Conservation (phyloP, 2,113 vertebrate species). For the Malurus elegans region DNA sequence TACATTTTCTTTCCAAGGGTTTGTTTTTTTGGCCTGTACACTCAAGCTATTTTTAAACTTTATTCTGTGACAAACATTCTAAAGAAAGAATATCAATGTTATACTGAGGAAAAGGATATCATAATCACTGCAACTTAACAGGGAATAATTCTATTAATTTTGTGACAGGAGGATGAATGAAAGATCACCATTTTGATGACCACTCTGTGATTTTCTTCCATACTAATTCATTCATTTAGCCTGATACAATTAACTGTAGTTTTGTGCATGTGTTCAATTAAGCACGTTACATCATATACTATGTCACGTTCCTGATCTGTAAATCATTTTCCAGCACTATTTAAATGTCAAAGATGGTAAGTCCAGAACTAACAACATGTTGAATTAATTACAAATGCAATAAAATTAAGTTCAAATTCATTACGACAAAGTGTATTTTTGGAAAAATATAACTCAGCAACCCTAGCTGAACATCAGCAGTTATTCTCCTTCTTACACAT, state of each 20-base stretch:
- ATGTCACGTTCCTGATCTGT: background rate
- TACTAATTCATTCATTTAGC: background rate
- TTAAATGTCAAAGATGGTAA: background rate
- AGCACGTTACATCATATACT: background rate
- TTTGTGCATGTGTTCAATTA: accelerated
- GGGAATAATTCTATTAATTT: background rate
- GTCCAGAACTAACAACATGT: background rate
- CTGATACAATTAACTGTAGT: background rate
- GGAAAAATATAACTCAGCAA: background rate
- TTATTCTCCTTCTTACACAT: background rate
- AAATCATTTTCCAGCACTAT: background rate
- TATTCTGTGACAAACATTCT: background rate
- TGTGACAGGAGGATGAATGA: background rate
- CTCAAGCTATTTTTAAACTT: background rate
- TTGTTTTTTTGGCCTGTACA: background rate
- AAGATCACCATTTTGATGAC: background rate
- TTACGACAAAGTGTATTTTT: background rate
- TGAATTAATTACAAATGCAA: background rate
- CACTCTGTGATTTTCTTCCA: background rate
- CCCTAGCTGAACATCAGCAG: background rate
- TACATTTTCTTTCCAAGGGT: background rate
- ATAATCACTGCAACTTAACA: background rate
- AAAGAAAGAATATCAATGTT: background rate
- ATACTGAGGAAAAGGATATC: background rate
- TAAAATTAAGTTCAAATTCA: background rate